Evolutionary conservation across 1,140 invertebrate genomes (phyloP), one percentile per base, ranked within the genome.

Genomic region (Chionoecetes opilio): DNA sequence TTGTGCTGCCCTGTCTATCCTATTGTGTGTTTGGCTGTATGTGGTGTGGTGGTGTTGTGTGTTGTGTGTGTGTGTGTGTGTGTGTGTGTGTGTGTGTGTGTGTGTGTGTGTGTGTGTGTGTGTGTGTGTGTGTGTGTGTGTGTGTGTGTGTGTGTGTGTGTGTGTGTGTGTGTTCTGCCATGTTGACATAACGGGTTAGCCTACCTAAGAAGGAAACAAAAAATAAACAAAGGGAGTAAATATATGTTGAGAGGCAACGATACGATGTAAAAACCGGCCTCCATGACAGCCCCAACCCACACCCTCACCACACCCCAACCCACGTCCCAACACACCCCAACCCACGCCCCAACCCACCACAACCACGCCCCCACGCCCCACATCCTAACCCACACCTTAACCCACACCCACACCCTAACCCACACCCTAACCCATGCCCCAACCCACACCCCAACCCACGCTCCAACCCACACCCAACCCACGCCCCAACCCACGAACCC

Each of bases 111-210:
- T 75, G 63, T 75, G 63, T 75, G 63, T 75, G 63, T 53, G 21
- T 75, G 63, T 75, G 63, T 75, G 63, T 75, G 63, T 75, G 63
- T 75, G 63, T 75, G 63, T 75, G 63, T 75, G 63, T 75, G 63
- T 75, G 63, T 75, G 63, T 75, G 63, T 75, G 63, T 75, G 63
- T 75, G 63, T 75, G 63, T 75, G 63, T 75, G 63, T 75, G 63
- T 75, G 63, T 75, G 63, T 75, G 21, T 75, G 63, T 75, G 63
- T 75, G 8, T 75, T 17, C 21, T 3, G 26, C 21, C 63, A n/a
- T 75, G 63, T 26, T 75, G 26, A 75, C 63, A 75, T 75, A 75
- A 75, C 63, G 63, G 63, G 26, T 21, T 26, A n/a, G 63, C 63
- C 21, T n/a, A n/a, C 63, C 63, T 5, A n/a, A n/a, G 63, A 75